Evolutionary conservation across 2,797 vertebrate genomes (phyloP).

Genomic region (Sebastes taczanowskii): DNA sequence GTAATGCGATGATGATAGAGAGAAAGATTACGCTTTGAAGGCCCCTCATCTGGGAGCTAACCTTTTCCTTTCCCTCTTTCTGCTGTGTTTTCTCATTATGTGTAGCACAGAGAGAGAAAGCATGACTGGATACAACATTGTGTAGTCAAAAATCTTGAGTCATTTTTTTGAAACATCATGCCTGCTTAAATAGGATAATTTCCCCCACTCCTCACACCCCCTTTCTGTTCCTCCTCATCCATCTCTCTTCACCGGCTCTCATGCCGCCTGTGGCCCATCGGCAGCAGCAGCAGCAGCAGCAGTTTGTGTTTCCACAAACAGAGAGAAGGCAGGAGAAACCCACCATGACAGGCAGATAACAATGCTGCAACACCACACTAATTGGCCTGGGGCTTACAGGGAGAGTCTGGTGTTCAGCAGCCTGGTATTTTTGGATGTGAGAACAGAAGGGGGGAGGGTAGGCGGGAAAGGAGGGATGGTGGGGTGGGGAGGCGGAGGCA

Average conservation of each 20-base stretch:
- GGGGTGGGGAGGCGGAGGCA: conserved; percentile 5
- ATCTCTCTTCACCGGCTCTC: conserved; percentile 41
- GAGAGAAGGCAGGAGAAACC: conserved; percentile 71
- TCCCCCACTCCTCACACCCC: not conserved
- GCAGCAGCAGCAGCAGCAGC: conserved; percentile 22
- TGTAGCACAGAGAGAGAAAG: not conserved
- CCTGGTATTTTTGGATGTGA: conserved; percentile 72
- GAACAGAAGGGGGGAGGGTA: conserved; percentile 43
- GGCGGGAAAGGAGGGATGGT: not conserved
- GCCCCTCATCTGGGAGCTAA: conserved; percentile 75
- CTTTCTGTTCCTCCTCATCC: conserved; percentile 21
- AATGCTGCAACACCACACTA: conserved; percentile 79
- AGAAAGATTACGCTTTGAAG: not conserved
- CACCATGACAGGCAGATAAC: conserved; percentile 80
- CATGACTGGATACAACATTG: not conserved
- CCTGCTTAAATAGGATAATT: conserved; percentile 29
- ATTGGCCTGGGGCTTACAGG: conserved; percentile 78
- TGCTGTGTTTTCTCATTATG: conserved; percentile 1
- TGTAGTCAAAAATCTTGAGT: conserved; percentile 28
- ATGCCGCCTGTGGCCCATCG: conserved; percentile 49
- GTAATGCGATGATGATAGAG: conserved; percentile 4
- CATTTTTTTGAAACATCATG: conserved; percentile 27
- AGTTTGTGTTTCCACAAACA: conserved; percentile 73
- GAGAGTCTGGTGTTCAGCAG: conserved; percentile 68
- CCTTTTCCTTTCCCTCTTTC: not conserved